A percentile compares a stretch with the other conserved stretches of the same genome.
These are phyloP conservation scores for Felis catus DNA, from an alignment of 2,113 vertebrate species.

Conservation along the genomic window DNA sequence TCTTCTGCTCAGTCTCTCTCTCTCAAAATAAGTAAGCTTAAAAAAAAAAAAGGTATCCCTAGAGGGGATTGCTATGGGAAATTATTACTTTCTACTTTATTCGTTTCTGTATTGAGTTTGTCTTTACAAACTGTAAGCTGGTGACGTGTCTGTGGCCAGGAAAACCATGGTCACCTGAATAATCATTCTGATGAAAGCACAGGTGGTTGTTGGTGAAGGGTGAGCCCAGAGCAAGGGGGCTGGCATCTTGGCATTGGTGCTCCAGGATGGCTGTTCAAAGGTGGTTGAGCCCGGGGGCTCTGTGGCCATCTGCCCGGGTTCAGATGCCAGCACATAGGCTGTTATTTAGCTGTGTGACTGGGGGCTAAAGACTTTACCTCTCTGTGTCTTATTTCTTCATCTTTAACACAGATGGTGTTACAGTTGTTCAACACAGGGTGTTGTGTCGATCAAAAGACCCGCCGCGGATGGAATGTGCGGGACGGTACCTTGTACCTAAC, in stretches of 20 bases:
- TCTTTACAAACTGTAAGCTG: neutral
- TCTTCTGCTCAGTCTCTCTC: neutral
- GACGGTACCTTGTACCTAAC: neutral
- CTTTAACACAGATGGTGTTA: neutral
- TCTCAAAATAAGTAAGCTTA: neutral
- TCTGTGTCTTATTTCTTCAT: neutral
- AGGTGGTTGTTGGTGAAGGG: neutral
- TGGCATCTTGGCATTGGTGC: accelerated
- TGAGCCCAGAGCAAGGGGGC: neutral
- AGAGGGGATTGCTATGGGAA: neutral
- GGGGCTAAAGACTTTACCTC: neutral
- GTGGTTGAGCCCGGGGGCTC: neutral
- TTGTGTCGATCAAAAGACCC: neutral
- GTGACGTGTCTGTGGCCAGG: neutral
- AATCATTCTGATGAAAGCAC: neutral
- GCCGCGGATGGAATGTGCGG: accelerated
- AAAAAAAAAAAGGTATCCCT: neutral
- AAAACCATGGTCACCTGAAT: neutral
- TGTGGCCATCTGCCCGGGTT: neutral
- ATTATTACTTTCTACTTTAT: neutral
- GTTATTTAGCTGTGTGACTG: neutral
- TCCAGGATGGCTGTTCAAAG: neutral
- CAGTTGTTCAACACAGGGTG: neutral
- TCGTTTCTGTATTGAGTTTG: neutral
- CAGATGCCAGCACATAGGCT: neutral